Conservation (phyloP, 2,888 invertebrate species). For the Barypeithes pellucidus region DNA sequence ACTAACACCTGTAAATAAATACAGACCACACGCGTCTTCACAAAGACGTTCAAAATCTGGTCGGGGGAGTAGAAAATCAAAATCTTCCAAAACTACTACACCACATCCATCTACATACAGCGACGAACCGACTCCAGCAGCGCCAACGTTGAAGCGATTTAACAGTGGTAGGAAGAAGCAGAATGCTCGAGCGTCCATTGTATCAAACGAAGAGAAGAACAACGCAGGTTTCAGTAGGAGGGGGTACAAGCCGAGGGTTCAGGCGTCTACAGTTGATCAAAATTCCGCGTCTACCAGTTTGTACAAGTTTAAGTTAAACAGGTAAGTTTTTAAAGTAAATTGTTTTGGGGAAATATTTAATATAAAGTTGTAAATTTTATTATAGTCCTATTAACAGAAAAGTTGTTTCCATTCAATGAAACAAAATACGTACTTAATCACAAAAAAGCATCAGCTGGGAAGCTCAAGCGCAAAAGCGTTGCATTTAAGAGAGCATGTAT, state of each 20-base stretch:
- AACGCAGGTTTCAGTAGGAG: conserved; percentile 70
- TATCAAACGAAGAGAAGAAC: conserved; percentile 62
- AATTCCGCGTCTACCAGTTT: conserved; percentile 76
- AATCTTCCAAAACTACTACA: conserved; percentile 68
- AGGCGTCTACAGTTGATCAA: conserved; percentile 72
- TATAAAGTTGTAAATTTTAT: background rate
- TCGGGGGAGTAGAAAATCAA: conserved; percentile 64
- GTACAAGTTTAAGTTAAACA: conserved; percentile 87
- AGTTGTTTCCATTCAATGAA: too few relatives aligned
- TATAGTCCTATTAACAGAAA: too few relatives aligned
- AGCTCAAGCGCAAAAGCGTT: too few relatives aligned
- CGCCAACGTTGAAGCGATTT: conserved; percentile 73
- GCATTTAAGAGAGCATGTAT: too few relatives aligned
- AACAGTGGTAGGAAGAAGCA: conserved; percentile 58
- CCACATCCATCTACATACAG: conserved; percentile 80
- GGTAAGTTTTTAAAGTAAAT: conserved; percentile 53
- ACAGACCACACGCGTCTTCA: conserved; percentile 68
- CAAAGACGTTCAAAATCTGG: conserved; percentile 68
- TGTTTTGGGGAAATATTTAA: background rate
- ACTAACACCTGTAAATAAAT: conserved; percentile 70
- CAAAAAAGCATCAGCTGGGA: too few relatives aligned
- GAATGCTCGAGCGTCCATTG: conserved; percentile 60
- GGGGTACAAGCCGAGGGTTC: conserved; percentile 81
- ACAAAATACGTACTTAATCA: too few relatives aligned
- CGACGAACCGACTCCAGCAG: conserved; percentile 70